A percentile compares a stretch with the other conserved stretches of the same genome.
Evolutionary conservation across 1,140 invertebrate genomes (phyloP).

Genomic region (Brachionus rubens): DNA sequence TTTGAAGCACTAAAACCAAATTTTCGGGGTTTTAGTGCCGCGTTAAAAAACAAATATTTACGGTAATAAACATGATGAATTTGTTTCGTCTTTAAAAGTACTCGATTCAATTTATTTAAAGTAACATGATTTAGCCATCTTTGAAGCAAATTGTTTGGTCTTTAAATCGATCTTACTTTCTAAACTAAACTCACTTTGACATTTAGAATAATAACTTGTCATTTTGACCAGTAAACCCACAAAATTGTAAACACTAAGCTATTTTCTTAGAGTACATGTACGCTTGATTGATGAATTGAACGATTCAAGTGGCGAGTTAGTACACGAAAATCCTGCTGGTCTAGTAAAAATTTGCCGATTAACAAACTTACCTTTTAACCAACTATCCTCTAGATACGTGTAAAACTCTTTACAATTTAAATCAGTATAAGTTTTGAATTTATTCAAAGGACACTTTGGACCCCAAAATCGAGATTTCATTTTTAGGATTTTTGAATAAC

Average conservation of each 20-base stretch:
- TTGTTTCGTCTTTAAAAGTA: no score
- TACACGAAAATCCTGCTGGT: not conserved
- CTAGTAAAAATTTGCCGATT: not conserved
- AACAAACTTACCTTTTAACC: not conserved
- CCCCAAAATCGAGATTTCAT: no score
- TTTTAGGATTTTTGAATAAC: no score
- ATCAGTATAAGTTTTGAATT: no score
- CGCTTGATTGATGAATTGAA: not conserved
- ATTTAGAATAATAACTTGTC: not conserved
- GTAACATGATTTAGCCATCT: not conserved
- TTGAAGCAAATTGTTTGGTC: not conserved
- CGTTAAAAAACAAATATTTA: no score
- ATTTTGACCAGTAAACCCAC: not conserved
- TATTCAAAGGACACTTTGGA: no score
- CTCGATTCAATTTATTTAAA: not conserved
- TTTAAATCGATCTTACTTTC: not conserved
- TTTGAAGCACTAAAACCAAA: no score
- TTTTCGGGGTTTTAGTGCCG: no score
- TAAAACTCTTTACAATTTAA: no score
- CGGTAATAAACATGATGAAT: no score
- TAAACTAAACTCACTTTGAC: not conserved
- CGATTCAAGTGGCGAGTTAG: not conserved
- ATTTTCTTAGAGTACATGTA: not conserved
- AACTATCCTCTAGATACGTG: no score
- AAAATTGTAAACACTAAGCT: not conserved